Percentiles rank a stretch among this genome's conserved stretches.
phyloP scores from a whole-genome alignment of 1,140 invertebrate genomes.

The Brachionus rotundiformis region DNA sequence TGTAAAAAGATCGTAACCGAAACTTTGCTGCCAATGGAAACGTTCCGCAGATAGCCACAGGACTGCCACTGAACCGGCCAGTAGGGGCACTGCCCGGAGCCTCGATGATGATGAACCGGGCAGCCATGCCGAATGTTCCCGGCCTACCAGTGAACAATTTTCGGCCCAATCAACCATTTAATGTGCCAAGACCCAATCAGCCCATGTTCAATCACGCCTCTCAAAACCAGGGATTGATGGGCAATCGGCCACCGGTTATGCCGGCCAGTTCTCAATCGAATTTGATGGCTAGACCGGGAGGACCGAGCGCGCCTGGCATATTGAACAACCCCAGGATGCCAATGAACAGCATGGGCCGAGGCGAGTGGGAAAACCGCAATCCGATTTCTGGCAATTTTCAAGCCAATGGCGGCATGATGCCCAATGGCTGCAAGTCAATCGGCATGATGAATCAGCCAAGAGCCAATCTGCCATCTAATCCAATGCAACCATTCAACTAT shows the following conservation, averaged over 20 bases:
- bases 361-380: slow-evolving; percentile 73
- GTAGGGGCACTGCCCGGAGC: slow-evolving; percentile 69
- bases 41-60: not conserved
- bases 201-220: slow-evolving; percentile 59
- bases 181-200: slow-evolving; percentile 60
- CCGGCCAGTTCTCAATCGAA: slow-evolving; percentile 52
- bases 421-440: not conserved
- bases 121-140: slow-evolving; percentile 28
- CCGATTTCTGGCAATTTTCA: slow-evolving; percentile 53
- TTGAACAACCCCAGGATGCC: slow-evolving; percentile 64
- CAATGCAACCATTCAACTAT: not conserved
- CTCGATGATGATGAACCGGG: slow-evolving; percentile 57
- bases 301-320: slow-evolving; percentile 68
- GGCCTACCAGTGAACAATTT: not conserved
- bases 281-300: slow-evolving; percentile 54
- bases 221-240: slow-evolving; percentile 57
- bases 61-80: slow-evolving; percentile 66
- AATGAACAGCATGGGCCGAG: slow-evolving; percentile 67
- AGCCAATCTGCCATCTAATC: not conserved
- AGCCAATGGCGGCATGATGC: not conserved
- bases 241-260: slow-evolving; percentile 67
- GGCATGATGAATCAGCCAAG: slow-evolving; percentile 30
- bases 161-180: slow-evolving; percentile 27
- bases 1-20: slow-evolving; percentile 32
- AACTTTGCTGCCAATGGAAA: slow-evolving; percentile 1